Evolutionary conservation across 1,140 invertebrate genomes (phyloP), one percentile per base, ranked within the genome.

Genomic region (Drosophila saltans): DNA sequence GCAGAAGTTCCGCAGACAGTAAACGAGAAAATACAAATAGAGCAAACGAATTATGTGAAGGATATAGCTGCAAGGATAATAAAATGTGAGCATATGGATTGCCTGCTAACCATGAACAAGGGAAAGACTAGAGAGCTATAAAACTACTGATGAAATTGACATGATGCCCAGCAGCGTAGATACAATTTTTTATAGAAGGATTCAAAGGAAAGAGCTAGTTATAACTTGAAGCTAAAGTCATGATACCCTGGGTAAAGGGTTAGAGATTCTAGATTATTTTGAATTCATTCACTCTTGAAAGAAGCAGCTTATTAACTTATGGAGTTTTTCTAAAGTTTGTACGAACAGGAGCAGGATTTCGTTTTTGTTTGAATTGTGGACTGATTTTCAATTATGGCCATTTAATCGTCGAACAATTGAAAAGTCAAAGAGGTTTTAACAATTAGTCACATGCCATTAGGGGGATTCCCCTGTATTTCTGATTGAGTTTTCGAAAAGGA

Each of bases 41-140:
- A 43, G 75, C 66, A 60, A 70, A 75, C 57, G 67, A 77, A 77
- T 77, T 76, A 77, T 71, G 73, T 70, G 75, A 77, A 75, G 26
- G 48, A 65, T 61, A 77, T 76, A 77, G 73, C 73, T 77, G 75
- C 75, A 65, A 24, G 66, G 48, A 60, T 63, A 76, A 77, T 77
- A 77, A 77, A 77, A 77, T 76, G 73, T 56, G 73, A 48, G 48
- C 48, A 21, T 58, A 48, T 21, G 3, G 40, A 48, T 33, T 56
- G 59, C 45, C 21, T 52, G 16, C 45, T 8, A 52, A 52, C 45
- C n/a, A 26, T 9, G 8, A 8, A 52, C 45, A 0, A 39, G 52
- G 28, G 26, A 40, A 39, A 48, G 30, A 64, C 52, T 63, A 24
- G 45, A 40, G 11, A 11, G 33, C 21, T 52, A 75, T 75, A 75